These are phyloP conservation scores for Rousettus madagascariensis DNA, from an alignment of 2,797 vertebrate species.

Conservation along the genomic window DNA sequence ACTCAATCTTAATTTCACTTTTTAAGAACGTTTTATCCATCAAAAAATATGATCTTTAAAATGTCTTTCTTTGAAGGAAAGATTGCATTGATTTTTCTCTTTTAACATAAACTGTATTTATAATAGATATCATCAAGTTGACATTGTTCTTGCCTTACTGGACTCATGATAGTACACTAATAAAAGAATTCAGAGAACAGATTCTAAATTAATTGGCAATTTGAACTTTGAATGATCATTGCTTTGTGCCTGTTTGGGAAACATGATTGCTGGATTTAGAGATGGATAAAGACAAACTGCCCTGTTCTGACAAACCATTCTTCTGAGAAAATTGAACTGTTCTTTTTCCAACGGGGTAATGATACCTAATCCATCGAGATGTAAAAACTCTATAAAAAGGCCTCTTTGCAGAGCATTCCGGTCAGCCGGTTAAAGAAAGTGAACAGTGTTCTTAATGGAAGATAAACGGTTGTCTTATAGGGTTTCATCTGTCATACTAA, in stretches of 20 bases:
- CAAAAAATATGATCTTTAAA: conserved; percentile 4
- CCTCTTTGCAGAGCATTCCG: conserved; percentile 74
- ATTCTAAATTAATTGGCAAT: conserved; percentile 82
- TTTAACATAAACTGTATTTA: conserved; percentile 5
- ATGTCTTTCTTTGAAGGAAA: background rate
- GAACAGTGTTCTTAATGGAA: conserved; percentile 84
- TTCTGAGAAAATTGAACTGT: conserved; percentile 81
- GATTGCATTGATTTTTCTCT: background rate
- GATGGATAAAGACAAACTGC: conserved; percentile 76
- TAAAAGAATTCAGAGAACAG: conserved; percentile 58
- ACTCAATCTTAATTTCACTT: background rate
- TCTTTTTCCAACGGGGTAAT: conserved; percentile 73
- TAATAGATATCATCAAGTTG: conserved; percentile 25
- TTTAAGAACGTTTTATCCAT: background rate
- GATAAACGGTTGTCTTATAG: conserved; percentile 81
- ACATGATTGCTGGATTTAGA: conserved; percentile 79
- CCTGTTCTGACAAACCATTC: conserved; percentile 78
- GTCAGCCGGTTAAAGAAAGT: conserved; percentile 82
- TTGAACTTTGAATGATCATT: conserved; percentile 82
- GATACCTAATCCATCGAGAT: conserved; percentile 83
- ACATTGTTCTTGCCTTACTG: conserved; percentile 46
- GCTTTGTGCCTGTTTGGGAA: conserved; percentile 79
- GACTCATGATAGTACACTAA: conserved; percentile 61
- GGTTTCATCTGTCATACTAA: conserved; percentile 82
- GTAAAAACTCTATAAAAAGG: conserved; percentile 84